These are phyloP conservation scores for Cossypha dichroa DNA, from an alignment of 2,797 vertebrate species.

Conservation along the genomic window DNA sequence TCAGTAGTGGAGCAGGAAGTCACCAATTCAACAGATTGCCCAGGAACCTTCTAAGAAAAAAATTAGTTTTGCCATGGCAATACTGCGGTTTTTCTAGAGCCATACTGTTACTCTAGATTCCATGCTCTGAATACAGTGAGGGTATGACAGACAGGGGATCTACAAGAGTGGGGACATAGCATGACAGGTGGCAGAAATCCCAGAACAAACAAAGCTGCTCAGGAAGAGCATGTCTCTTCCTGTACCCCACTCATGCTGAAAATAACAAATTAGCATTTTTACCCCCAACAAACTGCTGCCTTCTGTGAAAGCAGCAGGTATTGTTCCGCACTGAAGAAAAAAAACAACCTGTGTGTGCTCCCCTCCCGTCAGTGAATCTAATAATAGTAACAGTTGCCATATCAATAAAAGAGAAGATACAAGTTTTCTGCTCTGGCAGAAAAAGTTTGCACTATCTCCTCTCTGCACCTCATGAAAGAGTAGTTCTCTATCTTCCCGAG, in stretches of 20 bases:
- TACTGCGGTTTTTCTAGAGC: neutral
- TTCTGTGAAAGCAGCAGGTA: neutral
- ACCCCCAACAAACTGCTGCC: neutral
- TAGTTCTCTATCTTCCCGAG: neutral
- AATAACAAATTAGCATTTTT: neutral
- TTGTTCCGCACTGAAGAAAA: neutral
- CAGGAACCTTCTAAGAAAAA: neutral
- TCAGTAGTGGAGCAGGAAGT: neutral
- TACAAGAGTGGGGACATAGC: neutral
- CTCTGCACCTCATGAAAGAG: neutral
- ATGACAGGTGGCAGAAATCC: neutral
- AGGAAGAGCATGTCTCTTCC: neutral
- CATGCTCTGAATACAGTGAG: rapidly evolving
- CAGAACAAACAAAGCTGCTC: neutral
- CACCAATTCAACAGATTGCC: neutral
- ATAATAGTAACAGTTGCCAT: neutral
- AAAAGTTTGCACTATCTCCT: neutral
- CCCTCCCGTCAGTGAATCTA: neutral
- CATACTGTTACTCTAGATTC: neutral
- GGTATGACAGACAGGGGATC: neutral
- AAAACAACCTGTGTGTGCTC: neutral
- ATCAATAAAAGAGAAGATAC: neutral
- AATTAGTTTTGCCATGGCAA: rapidly evolving
- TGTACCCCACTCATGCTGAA: neutral
- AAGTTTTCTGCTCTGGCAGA: neutral